phyloP scores from a whole-genome alignment of 1,140 invertebrate species.

The Spodoptera litura region DNA sequence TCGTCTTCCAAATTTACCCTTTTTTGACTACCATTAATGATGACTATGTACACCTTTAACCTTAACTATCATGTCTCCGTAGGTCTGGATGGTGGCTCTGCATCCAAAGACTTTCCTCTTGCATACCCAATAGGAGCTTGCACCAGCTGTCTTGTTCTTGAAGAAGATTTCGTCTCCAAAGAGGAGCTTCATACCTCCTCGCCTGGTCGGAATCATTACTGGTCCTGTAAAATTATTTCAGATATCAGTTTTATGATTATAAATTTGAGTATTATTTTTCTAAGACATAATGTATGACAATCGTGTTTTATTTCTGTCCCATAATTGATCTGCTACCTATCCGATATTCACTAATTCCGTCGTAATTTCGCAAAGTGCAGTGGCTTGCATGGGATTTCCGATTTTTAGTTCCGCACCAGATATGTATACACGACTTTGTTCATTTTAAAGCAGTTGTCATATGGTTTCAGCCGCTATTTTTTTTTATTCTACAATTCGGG shows the following conservation, averaged over 20 bases:
- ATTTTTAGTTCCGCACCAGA: too few relatives aligned
- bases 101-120: conserved; percentile 46
- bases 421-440: too few relatives aligned
- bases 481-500: too few relatives aligned
- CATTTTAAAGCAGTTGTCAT: too few relatives aligned
- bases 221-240: neutral
- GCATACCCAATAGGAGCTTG: conserved; percentile 49
- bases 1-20: neutral
- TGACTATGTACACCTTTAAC: conserved; percentile 51
- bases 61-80: conserved; percentile 46
- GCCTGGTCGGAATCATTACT: conserved; percentile 37
- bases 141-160: conserved; percentile 41
- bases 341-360: too few relatives aligned
- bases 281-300: too few relatives aligned
- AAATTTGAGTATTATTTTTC: neutral
- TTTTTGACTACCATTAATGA: conserved; percentile 8
- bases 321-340: too few relatives aligned
- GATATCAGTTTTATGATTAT: neutral
- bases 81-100: conserved; percentile 51
- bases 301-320: too few relatives aligned
- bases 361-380: too few relatives aligned
- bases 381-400: too few relatives aligned
- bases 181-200: conserved; percentile 46
- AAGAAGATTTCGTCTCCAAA: conserved; percentile 33
- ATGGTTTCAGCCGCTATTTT: too few relatives aligned